These are phyloP conservation scores for Myotis brandtii DNA, from an alignment of 2,113 vertebrate species.

Conservation along the genomic window DNA sequence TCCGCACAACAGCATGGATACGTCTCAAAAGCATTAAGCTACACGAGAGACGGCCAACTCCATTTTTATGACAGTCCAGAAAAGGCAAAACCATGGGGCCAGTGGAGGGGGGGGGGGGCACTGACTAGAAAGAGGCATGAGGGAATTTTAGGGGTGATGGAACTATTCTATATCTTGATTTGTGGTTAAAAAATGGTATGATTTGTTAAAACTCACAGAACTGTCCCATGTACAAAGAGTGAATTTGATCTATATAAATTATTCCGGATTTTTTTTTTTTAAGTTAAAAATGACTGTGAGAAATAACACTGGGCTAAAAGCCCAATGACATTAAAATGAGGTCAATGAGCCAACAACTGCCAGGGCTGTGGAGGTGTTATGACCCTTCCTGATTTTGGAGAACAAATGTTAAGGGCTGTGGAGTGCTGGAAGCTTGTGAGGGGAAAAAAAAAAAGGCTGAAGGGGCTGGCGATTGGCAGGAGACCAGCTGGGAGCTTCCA, in stretches of 20 bases:
- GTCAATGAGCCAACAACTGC: not conserved
- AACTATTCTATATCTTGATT: not conserved
- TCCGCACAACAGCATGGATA: too few species aligned
- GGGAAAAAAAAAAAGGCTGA: not conserved
- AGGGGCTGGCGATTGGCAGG: too few species aligned
- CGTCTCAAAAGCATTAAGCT: not conserved
- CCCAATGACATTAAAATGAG: not conserved
- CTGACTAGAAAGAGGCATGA: not conserved
- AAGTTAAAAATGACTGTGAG: not conserved
- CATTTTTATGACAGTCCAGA: not conserved
- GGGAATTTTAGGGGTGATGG: not conserved
- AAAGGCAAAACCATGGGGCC: not conserved
- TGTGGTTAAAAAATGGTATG: not conserved
- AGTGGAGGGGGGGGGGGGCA: too few species aligned
- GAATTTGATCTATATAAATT: not conserved
- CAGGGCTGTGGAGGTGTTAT: not conserved
- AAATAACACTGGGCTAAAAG: not conserved
- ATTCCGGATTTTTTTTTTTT: not conserved
- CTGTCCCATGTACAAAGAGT: not conserved
- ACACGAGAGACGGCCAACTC: not conserved
- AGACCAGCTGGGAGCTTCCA: not conserved
- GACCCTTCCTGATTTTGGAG: constrained; percentile 7
- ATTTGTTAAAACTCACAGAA: constrained; percentile 6
- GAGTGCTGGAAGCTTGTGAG: not conserved
- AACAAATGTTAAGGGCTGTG: not conserved